Base-by-base conservation (phyloP, 2,888 invertebrate species). In the Perithous albicinctus region DNA sequence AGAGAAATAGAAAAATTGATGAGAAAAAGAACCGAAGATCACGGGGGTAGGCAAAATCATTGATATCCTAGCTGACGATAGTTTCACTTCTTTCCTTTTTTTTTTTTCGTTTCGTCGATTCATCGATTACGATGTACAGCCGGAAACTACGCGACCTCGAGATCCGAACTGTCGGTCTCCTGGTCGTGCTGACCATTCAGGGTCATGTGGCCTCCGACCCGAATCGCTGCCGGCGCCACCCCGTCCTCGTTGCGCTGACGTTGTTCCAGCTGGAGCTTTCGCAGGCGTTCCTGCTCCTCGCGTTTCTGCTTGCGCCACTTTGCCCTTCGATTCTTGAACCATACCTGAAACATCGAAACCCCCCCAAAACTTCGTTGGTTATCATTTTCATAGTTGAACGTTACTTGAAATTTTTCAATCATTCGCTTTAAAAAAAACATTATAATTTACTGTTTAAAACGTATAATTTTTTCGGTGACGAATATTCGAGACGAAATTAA, bases 251-350 rank as follows among this genome's bases (percentile, higher is more conserved):
- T 86, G 1, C 91, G 90, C 59, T 91, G 88, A 56, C 91, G 90
- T 83, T 96, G 95, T 91, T 97, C 97, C 92, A 97, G 96, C 91
- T 97, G 97, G 82, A 97, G 92, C 93, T 97, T 97, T 80, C 97
- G 95, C 87, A 97, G 93, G 80, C 97, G 94, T 93, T 97, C 96
- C 93, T 97, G 96, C 92, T 97, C 96, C 92, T 96, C 98, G 1
- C 98, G 95, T 92, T 98, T 98, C 92, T 98, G 98, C 91, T 98
- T 98, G 86, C 98, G 95, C 98, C 98, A 98, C 94, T 98, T 99
- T 87, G 98, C 98, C 46, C 98, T 95, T 20, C 98, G 95, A 93
- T 98, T 98, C 93, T 98, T 98, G 93, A 98, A 98, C 98, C 98
- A 98, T 10, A 98, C 98, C 98, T 98, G 94, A 12, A 82, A 82